Percentiles rank a stretch among this genome's conserved stretches.
These are phyloP conservation scores for Acheta domesticus DNA, from an alignment of 2,888 invertebrate genomes.

Conservation along the genomic window DNA sequence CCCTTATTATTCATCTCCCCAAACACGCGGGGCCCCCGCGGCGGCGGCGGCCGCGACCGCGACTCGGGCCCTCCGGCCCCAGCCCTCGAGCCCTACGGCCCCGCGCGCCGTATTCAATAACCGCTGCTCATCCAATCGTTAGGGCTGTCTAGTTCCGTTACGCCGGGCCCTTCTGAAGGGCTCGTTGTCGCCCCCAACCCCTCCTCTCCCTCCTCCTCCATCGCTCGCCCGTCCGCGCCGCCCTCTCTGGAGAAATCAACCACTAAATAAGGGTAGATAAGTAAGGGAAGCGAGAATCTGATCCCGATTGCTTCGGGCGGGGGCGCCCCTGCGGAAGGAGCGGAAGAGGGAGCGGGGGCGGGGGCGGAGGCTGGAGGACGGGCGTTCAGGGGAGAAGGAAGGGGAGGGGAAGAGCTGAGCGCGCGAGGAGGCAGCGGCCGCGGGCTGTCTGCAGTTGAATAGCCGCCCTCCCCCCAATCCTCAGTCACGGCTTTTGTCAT, in stretches of 20 bases:
- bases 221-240: neutral
- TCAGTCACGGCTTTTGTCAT: slow-evolving; percentile 18
- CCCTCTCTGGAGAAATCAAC: slow-evolving; percentile 18
- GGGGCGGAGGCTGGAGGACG: neutral
- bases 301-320: neutral
- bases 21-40: neutral
- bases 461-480: neutral
- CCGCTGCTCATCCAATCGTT: slow-evolving; percentile 18
- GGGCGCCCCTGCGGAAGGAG: neutral
- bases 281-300: slow-evolving; percentile 4
- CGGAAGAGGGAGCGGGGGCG: neutral
- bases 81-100: neutral
- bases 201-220: neutral
- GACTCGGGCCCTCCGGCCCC: too few relatives aligned
- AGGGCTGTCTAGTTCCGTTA: slow-evolving; percentile 18
- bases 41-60: too few relatives aligned
- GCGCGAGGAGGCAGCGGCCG: neutral
- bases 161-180: neutral
- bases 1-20: neutral
- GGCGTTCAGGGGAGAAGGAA: too few relatives aligned
- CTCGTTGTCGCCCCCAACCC: neutral
- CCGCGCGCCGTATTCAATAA: slow-evolving; percentile 6
- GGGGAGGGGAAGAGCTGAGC: too few relatives aligned
- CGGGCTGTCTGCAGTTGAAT: neutral
- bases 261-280: slow-evolving; percentile 18